Evolutionary conservation across 1,140 invertebrate genomes (phyloP), one percentile per base, ranked within the genome.

Genomic region (Papilio machaon): DNA sequence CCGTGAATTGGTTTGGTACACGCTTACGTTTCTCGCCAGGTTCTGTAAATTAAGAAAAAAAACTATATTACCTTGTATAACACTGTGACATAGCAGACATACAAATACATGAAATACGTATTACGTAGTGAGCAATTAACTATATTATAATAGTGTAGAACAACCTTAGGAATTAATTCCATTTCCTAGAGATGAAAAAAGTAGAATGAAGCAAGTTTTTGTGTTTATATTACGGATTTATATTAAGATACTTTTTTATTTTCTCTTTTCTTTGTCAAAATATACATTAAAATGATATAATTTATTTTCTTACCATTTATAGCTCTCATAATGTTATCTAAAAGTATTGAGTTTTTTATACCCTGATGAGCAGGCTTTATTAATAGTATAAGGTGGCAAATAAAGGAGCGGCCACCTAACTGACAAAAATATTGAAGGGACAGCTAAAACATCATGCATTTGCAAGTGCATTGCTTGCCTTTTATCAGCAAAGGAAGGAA

Each of bases 1-100:
- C 99, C 8, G 97, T 97, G 86, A 98, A 99, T 96, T 94, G 90
- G 80, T 93, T 93, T 64, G 92, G 89, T 87, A 94, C 91, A 96
- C 97, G 79, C 94, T 95, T 91, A 92, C 96, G 83, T 95, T 96
- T 92, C 95, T 95, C 95, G 82, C 92, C 93, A 78, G 92, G 92
- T 85, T 95, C 94, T 95, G 83, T 79, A 94, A 94, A 85, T 46
- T 77, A 23, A 82, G 79, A 77, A 52, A 76, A 60, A 49, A 38
- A n/a, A 58, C 17, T 19, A 9, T 2, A 58, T 19, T 17, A 11
- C 17, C 23, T 58, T 6, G 54, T 58, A 58, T 49, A 9, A 0
- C 5, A 19, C 17, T 19, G 17, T 19, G 0, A 58, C n/a, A 58
- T 9, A 58, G 17, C 7, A 17, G 15, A 54, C 52, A 54, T 54